Base-by-base conservation (phyloP, 2,888 invertebrate species). In the Pteria penguin region DNA sequence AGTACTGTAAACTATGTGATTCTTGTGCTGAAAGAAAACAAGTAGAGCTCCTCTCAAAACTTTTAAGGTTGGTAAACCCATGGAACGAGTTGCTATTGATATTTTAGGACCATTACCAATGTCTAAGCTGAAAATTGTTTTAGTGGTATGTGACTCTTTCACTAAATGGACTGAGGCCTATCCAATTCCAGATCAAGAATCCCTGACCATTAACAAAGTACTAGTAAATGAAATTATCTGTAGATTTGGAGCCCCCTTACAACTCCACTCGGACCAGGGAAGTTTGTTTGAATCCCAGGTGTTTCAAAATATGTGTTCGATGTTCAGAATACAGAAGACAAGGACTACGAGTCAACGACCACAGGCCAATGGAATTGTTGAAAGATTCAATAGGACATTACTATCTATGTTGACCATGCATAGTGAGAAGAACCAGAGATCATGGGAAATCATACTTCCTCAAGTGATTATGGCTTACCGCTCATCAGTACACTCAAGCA, bases 71-170 rank as follows among this genome's bases (percentile, higher is more conserved):
- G 63, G 63, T 1, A 66, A 31, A 14, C 70, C 70, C 0, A 54
- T 66, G 22, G 75, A 75, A 61, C n/a, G 55, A n/a, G 65, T 65
- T 24, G 26, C 63, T 33, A 36, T 75, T 0, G 68, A 69, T n/a
- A 69, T 75, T 24, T 36, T 68, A 11, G 69, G 74, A 24, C 62
- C 68, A 2, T n/a, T n/a, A n/a, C n/a, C n/a, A n/a, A n/a, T n/a
- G n/a, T n/a, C n/a, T n/a, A n/a, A n/a, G n/a, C n/a, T 63, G n/a
- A n/a, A n/a, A n/a, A n/a, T n/a, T n/a, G n/a, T n/a, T n/a, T n/a
- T n/a, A n/a, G n/a, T n/a, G n/a, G n/a, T n/a, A n/a, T n/a, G n/a
- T n/a, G n/a, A n/a, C n/a, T n/a, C n/a, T n/a, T n/a, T n/a, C n/a
- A n/a, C n/a, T n/a, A n/a, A n/a, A n/a, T n/a, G n/a, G n/a, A n/a